A percentile compares a stretch with the other conserved stretches of the same genome.
These are phyloP conservation scores for Latheticus oryzae DNA, from an alignment of 2,888 invertebrate genomes.

Conservation along the genomic window DNA sequence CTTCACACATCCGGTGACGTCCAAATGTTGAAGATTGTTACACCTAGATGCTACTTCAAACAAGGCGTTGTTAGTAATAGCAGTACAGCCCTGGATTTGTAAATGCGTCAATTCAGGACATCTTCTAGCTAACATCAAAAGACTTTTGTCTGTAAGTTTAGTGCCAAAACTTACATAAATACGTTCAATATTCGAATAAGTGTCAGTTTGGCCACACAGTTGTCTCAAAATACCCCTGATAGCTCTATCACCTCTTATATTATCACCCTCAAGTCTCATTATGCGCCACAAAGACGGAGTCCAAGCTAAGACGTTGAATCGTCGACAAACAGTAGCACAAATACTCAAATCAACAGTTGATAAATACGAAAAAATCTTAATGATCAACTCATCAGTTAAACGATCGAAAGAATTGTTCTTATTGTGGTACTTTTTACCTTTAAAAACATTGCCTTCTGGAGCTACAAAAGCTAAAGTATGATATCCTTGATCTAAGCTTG, in stretches of 20 bases:
- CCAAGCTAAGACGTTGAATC: constrained; percentile 84
- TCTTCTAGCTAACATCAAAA: constrained; percentile 79
- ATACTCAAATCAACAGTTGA: constrained; percentile 78
- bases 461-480: constrained; percentile 78
- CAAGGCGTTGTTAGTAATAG: constrained; percentile 81
- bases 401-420: constrained; percentile 70
- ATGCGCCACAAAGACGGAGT: constrained; percentile 80
- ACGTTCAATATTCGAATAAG: constrained; percentile 74
- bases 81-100: constrained; percentile 80
- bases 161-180: constrained; percentile 77
- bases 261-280: constrained; percentile 73
- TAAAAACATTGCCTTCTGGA: constrained; percentile 63
- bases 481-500: constrained; percentile 84
- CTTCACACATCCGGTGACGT: constrained; percentile 84
- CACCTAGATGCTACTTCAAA: constrained; percentile 84
- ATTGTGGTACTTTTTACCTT: constrained; percentile 56
- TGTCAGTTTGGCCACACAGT: constrained; percentile 73
- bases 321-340: constrained; percentile 80
- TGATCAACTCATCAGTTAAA: constrained; percentile 75
- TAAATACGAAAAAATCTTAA: constrained; percentile 78
- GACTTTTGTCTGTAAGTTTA: constrained; percentile 81
- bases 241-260: constrained; percentile 74
- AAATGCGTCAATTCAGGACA: constrained; percentile 86
- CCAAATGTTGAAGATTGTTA: constrained; percentile 84
- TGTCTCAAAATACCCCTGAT: constrained; percentile 73